Evolutionary conservation across 1,140 invertebrate species (phyloP), one percentile per base, ranked within the genome.

Genomic region (Drosophila lowei): DNA sequence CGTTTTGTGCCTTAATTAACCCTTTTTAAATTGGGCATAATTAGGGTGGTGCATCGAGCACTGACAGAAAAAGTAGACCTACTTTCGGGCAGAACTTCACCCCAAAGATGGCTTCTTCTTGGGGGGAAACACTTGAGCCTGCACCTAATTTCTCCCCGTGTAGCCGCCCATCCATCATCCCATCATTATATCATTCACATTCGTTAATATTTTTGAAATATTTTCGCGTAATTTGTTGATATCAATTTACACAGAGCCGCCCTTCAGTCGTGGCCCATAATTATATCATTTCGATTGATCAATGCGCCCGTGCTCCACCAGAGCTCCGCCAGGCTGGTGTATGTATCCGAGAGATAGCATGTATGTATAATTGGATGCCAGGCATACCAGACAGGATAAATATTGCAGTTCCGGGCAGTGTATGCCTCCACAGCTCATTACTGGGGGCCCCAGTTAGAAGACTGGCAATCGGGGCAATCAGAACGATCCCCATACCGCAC

Each of bases 1-100:
- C 74, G 83, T 79, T 79, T 81, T 80, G 83, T 76, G 81, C 86
- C 88, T 89, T 90, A 90, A 90, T 90, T 90, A 90, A 89, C 89
- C 89, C 78, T 89, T 90, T 90, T 90, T 90, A 90, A 90, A 89
- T 90, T 90, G 89, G 80, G 78, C 84, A 90, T 88, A 88, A 88
- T 88, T 88, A 88, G 84, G 78, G 75, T 60, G 47, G 18, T 41
- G 18, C 43, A 47, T 71, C 2, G 6, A 3, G 8, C 80, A 84
- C 80, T 77, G 72, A n/a, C 3, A 84, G 23, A 77, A 78, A 77
- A 18, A 41, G 13, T 6, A 5, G 30, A n/a, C 23, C 16, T 5
- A 6, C 2, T 25, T n/a, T 1, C 6, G 6, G 11, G 6, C 15
- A 18, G 18, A 15, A 7, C 1, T 2, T 0, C 9, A 34, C 0